Percentiles rank a stretch among this genome's conserved stretches.
Conservation (phyloP, 2,797 vertebrate species). For the Stomatorhinus walkeri region DNA sequence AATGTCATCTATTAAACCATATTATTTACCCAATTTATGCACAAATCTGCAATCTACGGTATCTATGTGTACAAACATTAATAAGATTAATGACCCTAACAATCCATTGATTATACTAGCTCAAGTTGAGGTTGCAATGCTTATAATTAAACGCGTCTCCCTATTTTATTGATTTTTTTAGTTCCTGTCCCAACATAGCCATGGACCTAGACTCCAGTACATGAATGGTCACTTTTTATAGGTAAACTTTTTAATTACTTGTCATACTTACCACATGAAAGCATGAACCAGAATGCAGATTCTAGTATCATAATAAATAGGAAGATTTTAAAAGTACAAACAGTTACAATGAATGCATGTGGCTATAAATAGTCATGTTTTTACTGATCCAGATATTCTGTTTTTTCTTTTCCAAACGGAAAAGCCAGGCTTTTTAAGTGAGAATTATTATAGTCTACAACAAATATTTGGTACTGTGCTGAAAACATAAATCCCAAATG, state of each 20-base stretch:
- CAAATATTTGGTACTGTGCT: background rate
- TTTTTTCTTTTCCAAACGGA: background rate
- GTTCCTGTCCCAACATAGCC: background rate
- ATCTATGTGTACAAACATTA: background rate
- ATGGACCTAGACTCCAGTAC: background rate
- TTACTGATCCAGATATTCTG: background rate
- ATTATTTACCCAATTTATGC: background rate
- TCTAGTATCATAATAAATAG: background rate
- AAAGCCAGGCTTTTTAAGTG: background rate
- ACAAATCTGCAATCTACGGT: background rate
- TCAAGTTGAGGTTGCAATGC: background rate
- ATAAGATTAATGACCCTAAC: background rate
- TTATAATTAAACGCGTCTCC: background rate
- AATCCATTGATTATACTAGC: constrained; percentile 1
- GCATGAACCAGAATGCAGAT: background rate
- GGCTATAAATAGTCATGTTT: background rate
- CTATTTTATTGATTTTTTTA: background rate
- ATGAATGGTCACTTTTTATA: background rate
- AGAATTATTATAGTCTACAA: background rate
- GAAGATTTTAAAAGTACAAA: background rate
- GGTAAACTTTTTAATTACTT: background rate
- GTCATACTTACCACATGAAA: background rate
- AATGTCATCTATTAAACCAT: background rate
- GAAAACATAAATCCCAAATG: background rate
- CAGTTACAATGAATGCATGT: background rate